phyloP scores from a whole-genome alignment of 2,113 vertebrate species.

The Psettodes erumei region DNA sequence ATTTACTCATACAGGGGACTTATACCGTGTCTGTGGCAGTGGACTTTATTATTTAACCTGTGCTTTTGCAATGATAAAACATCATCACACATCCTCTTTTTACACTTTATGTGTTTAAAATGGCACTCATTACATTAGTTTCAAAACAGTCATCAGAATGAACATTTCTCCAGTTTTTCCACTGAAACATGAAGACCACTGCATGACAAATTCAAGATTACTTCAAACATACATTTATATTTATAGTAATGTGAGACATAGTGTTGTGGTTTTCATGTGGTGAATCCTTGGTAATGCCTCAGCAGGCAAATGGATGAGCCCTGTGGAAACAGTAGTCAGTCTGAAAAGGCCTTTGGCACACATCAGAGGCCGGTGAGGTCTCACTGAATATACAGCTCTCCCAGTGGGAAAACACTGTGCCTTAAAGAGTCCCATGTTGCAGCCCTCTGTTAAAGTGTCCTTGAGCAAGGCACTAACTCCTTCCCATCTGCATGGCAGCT shows the following conservation, averaged over 20 bases:
- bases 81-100: slow-evolving; percentile 4
- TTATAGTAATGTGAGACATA: slow-evolving; percentile 2
- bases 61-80: slow-evolving; percentile 21
- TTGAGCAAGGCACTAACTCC: slow-evolving; percentile 23
- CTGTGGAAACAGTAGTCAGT: slow-evolving; percentile 35
- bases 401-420: slow-evolving; percentile 1
- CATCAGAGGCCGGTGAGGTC: slow-evolving; percentile 9
- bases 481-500: slow-evolving; percentile 11
- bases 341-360: slow-evolving; percentile 27
- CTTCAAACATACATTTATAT: slow-evolving; percentile 38
- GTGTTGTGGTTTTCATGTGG: slow-evolving; percentile 2
- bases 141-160: slow-evolving; percentile 13
- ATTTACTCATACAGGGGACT: neutral
- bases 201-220: slow-evolving; percentile 13
- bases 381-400: neutral
- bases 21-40: slow-evolving; percentile 14
- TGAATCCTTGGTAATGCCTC: slow-evolving; percentile 27
- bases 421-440: slow-evolving; percentile 6
- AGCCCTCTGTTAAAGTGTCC: slow-evolving; percentile 18
- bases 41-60: slow-evolving; percentile 33
- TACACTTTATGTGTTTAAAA: slow-evolving; percentile 5
- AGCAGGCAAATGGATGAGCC: slow-evolving; percentile 25
- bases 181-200: slow-evolving; percentile 25
- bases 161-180: neutral
- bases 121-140: neutral